Evolutionary conservation across 1,140 invertebrate species (phyloP).

Genomic region (Hyles euphorbiae): DNA sequence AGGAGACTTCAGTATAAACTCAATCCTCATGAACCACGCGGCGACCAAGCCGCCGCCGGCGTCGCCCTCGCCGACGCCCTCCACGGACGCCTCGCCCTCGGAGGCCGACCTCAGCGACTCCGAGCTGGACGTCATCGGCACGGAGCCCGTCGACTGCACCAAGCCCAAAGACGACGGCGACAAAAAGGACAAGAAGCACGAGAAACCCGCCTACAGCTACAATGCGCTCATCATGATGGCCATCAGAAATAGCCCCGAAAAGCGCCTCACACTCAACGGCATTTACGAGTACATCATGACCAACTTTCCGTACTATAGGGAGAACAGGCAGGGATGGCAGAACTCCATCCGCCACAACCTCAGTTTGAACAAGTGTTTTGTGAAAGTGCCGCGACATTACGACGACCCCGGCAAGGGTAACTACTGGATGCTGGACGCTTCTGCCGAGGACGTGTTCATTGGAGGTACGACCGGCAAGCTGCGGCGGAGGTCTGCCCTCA

Average conservation of each 20-base stretch:
- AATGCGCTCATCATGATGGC: conserved; percentile 99
- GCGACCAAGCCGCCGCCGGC: conserved; percentile 46
- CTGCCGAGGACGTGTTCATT: conserved; percentile 97
- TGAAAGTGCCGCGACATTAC: conserved; percentile 96
- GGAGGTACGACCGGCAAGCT: conserved; percentile 97
- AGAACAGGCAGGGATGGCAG: conserved; percentile 99
- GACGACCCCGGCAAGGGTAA: conserved; percentile 97
- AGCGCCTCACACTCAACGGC: conserved; percentile 96
- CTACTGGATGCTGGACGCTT: conserved; percentile 97
- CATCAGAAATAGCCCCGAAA: conserved; percentile 95
- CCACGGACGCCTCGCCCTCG: conserved; percentile 46
- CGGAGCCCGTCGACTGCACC: conserved; percentile 81
- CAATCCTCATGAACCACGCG: conserved; percentile 63
- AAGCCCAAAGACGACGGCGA: conserved; percentile 64
- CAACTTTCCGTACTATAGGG: conserved; percentile 98
- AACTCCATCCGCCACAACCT: conserved; percentile 99
- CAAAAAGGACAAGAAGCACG: conserved; percentile 81
- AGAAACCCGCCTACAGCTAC: conserved; percentile 98
- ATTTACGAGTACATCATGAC: conserved; percentile 99
- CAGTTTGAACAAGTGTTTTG: conserved; percentile 98
- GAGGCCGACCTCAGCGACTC: conserved; percentile 75
- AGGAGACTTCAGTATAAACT: conserved; percentile 72
- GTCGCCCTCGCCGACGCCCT: conserved; percentile 51
- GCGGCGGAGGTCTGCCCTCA: conserved; percentile 89
- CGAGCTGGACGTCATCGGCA: conserved; percentile 87